These are phyloP conservation scores for Psammodynastes pulverulentus DNA, from an alignment of 2,113 vertebrate genomes.

Conservation along the genomic window DNA sequence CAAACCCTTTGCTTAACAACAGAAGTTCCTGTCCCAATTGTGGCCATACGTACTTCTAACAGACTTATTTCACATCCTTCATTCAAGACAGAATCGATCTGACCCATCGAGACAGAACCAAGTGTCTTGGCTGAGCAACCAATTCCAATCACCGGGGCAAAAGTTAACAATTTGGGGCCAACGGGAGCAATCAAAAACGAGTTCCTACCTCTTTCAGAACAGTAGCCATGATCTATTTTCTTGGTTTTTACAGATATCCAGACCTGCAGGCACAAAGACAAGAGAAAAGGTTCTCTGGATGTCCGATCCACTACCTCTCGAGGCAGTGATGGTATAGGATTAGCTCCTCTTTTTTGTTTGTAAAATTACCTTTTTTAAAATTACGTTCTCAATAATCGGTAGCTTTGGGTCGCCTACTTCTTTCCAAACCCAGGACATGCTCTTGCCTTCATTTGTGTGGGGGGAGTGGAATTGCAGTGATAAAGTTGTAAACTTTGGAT, in stretches of 20 bases:
- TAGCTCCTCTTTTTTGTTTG: not conserved
- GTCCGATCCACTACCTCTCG: constrained; percentile 83
- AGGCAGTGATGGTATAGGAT: constrained; percentile 86
- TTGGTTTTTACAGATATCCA: constrained; percentile 80
- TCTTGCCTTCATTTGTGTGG: not conserved
- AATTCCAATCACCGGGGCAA: not conserved
- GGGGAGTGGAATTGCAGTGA: not conserved
- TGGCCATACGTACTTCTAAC: too few relatives aligned
- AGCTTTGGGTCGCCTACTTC: not conserved
- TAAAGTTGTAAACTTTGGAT: not conserved
- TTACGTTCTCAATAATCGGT: not conserved
- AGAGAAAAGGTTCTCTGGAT: constrained; percentile 92
- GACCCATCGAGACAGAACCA: not conserved
- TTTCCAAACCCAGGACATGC: not conserved
- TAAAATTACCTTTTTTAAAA: not conserved
- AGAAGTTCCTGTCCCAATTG: too few relatives aligned
- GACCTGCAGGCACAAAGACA: constrained; percentile 87
- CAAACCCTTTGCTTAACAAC: too few relatives aligned
- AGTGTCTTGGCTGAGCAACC: not conserved
- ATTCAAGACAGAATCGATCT: not conserved
- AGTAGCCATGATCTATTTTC: not conserved
- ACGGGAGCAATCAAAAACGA: accelerated
- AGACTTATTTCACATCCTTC: not conserved
- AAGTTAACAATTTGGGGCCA: not conserved
- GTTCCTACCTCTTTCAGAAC: not conserved